Evolutionary conservation across 1,140 invertebrate species (phyloP).

Genomic region (Argopecten irradians): DNA sequence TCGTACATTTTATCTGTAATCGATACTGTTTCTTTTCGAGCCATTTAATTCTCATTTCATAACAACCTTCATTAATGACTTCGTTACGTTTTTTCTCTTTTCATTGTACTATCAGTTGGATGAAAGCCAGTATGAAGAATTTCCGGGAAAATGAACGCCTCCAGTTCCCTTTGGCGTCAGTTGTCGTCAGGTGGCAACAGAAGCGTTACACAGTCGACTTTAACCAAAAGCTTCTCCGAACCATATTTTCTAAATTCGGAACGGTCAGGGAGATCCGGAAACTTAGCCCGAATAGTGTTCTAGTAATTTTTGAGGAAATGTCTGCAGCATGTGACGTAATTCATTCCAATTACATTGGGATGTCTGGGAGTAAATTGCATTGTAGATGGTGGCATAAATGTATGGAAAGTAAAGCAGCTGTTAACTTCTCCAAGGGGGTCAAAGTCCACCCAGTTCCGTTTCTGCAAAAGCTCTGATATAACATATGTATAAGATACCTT

Average conservation of each 20-base stretch:
- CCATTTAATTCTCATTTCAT: not conserved
- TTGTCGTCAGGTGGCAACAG: slow-evolving; percentile 42
- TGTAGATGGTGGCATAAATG: slow-evolving; percentile 38
- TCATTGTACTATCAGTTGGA: slow-evolving; percentile 24
- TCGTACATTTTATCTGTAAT: no score
- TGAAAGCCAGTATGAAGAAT: not conserved
- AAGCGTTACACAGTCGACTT: slow-evolving; percentile 26
- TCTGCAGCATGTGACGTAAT: slow-evolving; percentile 33
- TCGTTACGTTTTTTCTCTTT: not conserved
- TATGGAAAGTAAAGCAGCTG: slow-evolving; percentile 47
- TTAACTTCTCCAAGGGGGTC: not conserved
- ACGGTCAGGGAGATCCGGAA: slow-evolving; percentile 34
- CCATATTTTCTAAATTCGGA: slow-evolving; percentile 38
- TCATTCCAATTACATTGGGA: slow-evolving; percentile 26
- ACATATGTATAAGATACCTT: no score
- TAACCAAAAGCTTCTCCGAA: not conserved
- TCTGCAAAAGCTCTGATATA: slow-evolving; percentile 21
- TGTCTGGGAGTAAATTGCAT: slow-evolving; percentile 30
- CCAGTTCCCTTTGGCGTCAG: slow-evolving; percentile 34
- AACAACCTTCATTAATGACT: not conserved
- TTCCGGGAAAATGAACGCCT: slow-evolving; percentile 30
- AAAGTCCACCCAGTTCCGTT: slow-evolving; percentile 31
- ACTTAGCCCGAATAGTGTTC: slow-evolving; percentile 43
- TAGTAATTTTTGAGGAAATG: slow-evolving; percentile 42
- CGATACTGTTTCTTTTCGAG: no score